Percentiles rank a stretch among this genome's conserved stretches.
Conservation (phyloP, 2,888 invertebrate genomes). For the Melinaea menophilus region DNA sequence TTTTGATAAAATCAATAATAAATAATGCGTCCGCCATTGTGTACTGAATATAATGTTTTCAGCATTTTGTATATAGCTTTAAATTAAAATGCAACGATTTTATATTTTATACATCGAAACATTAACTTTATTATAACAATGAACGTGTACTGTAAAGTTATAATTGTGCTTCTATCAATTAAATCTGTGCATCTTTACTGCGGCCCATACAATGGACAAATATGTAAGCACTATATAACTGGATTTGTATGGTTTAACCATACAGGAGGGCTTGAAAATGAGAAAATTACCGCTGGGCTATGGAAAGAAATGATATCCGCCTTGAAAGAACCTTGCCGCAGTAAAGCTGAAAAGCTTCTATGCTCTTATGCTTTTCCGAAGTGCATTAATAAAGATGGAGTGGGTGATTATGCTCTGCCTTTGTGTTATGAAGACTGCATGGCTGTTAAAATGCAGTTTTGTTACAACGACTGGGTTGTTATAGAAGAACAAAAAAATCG, state of each 20-base stretch:
- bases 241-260: constrained; percentile 88
- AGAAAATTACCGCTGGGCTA: constrained; percentile 87
- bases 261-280: constrained; percentile 87
- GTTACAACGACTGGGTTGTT: constrained; percentile 95
- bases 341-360: constrained; percentile 92
- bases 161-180: constrained; percentile 59
- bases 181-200: constrained; percentile 84
- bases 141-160: constrained; percentile 53
- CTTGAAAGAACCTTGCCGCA: constrained; percentile 89
- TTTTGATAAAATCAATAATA: constrained; percentile 66
- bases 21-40: constrained; percentile 71
- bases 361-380: constrained; percentile 96
- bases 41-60: constrained; percentile 50
- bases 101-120: constrained; percentile 51
- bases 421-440: constrained; percentile 96
- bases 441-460: constrained; percentile 93
- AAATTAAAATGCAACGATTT: constrained; percentile 54
- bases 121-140: constrained; percentile 53
- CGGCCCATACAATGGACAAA: constrained; percentile 90
- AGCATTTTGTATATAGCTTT: constrained; percentile 42
- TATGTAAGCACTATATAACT: constrained; percentile 84
- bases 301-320: constrained; percentile 92
- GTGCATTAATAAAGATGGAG: constrained; percentile 83
- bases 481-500: constrained; percentile 92
- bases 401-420: constrained; percentile 82